Base-by-base conservation (phyloP, 2,797 vertebrate genomes). In the Peromyscus aztecus region DNA sequence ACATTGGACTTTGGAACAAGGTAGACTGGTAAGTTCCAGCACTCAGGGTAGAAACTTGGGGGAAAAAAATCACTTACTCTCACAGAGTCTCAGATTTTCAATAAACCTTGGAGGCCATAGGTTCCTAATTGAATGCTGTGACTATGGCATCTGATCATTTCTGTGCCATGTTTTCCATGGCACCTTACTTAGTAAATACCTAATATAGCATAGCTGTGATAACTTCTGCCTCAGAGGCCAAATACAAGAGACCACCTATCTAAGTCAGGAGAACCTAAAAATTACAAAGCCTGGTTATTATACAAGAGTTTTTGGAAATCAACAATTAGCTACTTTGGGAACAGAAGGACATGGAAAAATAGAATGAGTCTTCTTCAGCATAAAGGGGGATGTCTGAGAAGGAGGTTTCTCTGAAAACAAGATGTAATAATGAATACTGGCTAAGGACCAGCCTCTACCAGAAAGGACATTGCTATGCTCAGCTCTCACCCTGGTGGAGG, bases 1-100 rank as follows among this genome's bases (percentile, higher is more conserved):
- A 77, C 10, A 88, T 90, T 63, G 90, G 34, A 52, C 27, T 77
- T 86, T 80, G 43, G 34, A 92, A 88, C 69, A 67, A 93, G 76
- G 24, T 73, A 73, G 55, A 83, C 43, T n/a, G 91, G 11, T 6
- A 61, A n/a, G 2, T 34, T 89, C 19, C 40, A 65, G 55, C 80
- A 87, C 71, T 94, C 46, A 61, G 9, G 24, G 4, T 65, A 23
- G 90, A 40, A 89, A 93, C 29, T 52, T 85, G 61, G 24, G n/a
- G 29, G 77, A 27, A 2, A 81, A 95, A 95, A 94, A 69, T 65
- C 16, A 46, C 43, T 69, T 67, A 67, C 46, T 16, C n/a, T 77
- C 37, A 78, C 13, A 55, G 24, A 67, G 67, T 11, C 14, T 94
- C 29, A 34, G 34, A 21, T 91, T 96, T 73, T 91, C 49, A 75